Percentiles rank a stretch among this genome's conserved stretches.
These are phyloP conservation scores for Cynocephalus volans DNA, from an alignment of 2,113 vertebrate species.

Conservation along the genomic window DNA sequence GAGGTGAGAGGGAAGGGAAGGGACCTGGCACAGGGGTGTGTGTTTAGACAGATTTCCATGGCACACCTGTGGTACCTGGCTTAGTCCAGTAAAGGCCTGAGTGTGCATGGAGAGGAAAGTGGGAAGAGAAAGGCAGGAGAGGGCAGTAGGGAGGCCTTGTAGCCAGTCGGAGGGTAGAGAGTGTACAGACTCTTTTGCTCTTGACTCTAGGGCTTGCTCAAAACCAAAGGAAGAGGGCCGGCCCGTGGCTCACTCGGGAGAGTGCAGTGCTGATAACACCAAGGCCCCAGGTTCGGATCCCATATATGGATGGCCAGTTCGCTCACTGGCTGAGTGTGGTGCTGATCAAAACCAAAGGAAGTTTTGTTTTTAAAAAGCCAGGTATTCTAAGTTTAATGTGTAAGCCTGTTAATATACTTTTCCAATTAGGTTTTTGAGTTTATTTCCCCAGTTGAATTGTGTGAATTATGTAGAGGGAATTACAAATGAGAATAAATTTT, in stretches of 20 bases:
- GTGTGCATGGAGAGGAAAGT: not conserved
- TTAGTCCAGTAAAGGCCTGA: not conserved
- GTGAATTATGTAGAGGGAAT: slow-evolving; percentile 45
- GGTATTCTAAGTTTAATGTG: not conserved
- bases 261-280: no score
- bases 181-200: not conserved
- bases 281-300: no score
- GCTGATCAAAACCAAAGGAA: slow-evolving; percentile 54
- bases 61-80: not conserved
- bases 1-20: not conserved
- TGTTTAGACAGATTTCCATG: not conserved
- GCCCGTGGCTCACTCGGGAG: no score
- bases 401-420: not conserved
- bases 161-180: not conserved
- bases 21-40: not conserved
- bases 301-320: no score
- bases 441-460: slow-evolving; percentile 41
- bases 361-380: not conserved
- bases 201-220: slow-evolving; percentile 18
- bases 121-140: not conserved
- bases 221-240: not conserved
- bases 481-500: not conserved
- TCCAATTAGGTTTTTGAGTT: slow-evolving; percentile 17
- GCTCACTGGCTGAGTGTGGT: no score
- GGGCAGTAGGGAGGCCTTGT: not conserved